Conservation (phyloP, 2,113 vertebrate species). For the Papio anubis region DNA sequence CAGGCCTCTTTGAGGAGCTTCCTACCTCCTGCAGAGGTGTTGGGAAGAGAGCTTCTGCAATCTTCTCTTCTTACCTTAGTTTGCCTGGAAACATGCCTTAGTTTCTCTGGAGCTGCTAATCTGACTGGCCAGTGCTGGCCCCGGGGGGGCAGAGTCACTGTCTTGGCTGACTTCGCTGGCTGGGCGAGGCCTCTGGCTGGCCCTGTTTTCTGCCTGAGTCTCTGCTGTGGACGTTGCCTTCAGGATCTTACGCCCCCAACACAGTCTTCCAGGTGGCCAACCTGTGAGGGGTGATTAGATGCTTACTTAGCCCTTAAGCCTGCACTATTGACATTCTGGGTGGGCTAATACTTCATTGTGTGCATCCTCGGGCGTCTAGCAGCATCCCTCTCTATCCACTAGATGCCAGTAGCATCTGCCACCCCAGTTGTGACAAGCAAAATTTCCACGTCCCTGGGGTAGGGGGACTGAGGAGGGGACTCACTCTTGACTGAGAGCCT, state of each 20-base stretch:
- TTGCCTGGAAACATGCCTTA: not conserved
- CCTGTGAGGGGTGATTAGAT: not conserved
- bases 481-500: not conserved
- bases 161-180: not conserved
- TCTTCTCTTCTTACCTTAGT: not conserved
- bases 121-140: not conserved
- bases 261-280: not conserved
- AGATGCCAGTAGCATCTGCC: not conserved
- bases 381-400: not conserved
- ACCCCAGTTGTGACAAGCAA: not conserved
- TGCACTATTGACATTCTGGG: not conserved
- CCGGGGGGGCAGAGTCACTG: accelerated
- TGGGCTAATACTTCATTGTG: not conserved
- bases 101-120: not conserved
- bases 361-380: not conserved
- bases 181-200: not conserved
- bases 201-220: not conserved
- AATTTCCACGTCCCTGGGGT: not conserved
- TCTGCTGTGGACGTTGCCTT: not conserved
- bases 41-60: not conserved
- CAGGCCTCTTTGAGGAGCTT: not conserved
- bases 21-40: not conserved
- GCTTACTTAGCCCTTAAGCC: not conserved
- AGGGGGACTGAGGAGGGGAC: too few relatives aligned
- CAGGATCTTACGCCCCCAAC: not conserved